Base-by-base conservation (phyloP, 1,140 invertebrate genomes). In the Acromyrmex echinatior region DNA sequence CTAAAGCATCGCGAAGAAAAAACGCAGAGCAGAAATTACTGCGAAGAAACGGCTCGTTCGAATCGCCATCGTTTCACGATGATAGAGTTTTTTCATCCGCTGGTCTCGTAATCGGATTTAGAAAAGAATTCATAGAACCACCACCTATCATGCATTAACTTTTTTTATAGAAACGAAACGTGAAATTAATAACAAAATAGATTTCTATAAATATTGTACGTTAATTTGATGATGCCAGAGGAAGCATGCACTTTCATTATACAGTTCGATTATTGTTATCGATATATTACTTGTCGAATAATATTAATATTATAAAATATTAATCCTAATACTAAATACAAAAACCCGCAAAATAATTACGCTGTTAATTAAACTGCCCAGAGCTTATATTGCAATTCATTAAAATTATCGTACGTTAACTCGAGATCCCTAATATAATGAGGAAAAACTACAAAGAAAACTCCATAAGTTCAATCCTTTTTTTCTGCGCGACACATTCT, bases 91-190 rank as follows among this genome's bases (percentile, higher is more conserved):
- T 10, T 21, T 31, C 63, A 62, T 80, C 70, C 39, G 18, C 25
- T 60, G 60, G 45, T 51, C 56, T 39, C 74, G 73, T 89, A 89
- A 89, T 89, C 87, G 81, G 70, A 88, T 89, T 89, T 89, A 86
- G 71, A 63, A 58, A 70, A n/a, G 18, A 74, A 88, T 31, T 60
- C 21, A 70, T 35, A 65, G 16, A 79, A 3, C 9, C 73, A 49
- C 12, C 71, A 49, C 12, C 71, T 66, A 31, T 66, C 53, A 7
- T n/a, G 25, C 45, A 31, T 21, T 3, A 66, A 9, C 65, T 31
- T 10, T 49, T 74, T 35, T 35, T n/a, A 76, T n/a, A 12, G 7
- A 6, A 25, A 21, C n/a, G 12, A 35, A 9, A 35, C 1, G 14
- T 16, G 0, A 76, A 76, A 56, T 74, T 35, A 21, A 53, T 53